Conservation (phyloP, 2,888 invertebrate species). For the Odontomyia ornata region DNA sequence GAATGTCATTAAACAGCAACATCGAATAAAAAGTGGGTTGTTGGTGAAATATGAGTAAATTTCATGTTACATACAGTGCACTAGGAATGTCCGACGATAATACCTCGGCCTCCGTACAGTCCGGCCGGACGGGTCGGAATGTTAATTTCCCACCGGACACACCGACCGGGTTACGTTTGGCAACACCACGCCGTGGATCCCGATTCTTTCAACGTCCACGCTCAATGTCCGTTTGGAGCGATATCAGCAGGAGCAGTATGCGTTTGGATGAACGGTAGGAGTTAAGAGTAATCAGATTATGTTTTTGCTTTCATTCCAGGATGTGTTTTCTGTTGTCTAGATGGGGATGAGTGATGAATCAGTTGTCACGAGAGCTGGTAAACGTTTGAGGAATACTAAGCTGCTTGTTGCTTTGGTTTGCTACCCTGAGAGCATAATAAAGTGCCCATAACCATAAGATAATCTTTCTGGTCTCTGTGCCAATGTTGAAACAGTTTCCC, state of each 20-base stretch:
- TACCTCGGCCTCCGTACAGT: conserved; percentile 61
- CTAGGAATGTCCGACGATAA: conserved; percentile 64
- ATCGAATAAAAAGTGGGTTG: background rate
- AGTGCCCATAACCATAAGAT: too few relatives aligned
- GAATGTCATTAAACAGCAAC: background rate
- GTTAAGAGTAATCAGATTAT: conserved; percentile 5
- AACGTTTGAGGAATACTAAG: too few relatives aligned
- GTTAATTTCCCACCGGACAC: conserved; percentile 61
- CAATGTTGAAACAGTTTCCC: too few relatives aligned
- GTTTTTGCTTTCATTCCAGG: background rate
- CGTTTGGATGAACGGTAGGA: conserved; percentile 68
- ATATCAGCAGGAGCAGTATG: conserved; percentile 84
- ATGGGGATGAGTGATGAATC: too few relatives aligned
- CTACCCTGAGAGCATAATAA: too few relatives aligned
- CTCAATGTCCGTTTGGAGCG: conserved; percentile 90
- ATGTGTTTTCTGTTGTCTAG: too few relatives aligned
- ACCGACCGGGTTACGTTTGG: conserved; percentile 55
- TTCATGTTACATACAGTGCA: conserved; percentile 64
- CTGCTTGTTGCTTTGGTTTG: too few relatives aligned
- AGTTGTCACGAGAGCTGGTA: too few relatives aligned
- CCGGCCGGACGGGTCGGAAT: conserved; percentile 60
- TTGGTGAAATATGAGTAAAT: conserved; percentile 60
- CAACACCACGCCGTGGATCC: conserved; percentile 60
- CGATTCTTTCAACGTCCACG: conserved; percentile 68
- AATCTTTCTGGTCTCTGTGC: too few relatives aligned